phyloP scores from a whole-genome alignment of 2,888 invertebrate species.

The Drosophila flavopinicola region DNA sequence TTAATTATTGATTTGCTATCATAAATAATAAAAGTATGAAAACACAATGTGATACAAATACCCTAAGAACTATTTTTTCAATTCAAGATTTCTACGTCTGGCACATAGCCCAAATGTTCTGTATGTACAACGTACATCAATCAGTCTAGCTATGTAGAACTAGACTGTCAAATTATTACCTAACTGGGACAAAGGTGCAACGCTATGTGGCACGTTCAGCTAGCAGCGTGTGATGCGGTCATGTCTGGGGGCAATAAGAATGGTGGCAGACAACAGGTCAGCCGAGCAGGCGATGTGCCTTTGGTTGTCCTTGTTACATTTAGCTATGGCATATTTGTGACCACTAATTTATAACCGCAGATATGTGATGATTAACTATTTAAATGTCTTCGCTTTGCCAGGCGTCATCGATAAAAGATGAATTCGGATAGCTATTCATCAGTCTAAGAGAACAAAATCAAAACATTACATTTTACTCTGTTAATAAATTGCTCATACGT shows the following conservation, averaged over 20 bases:
- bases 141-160: background rate
- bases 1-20: no score
- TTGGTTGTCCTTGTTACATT: conserved; percentile 11
- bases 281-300: background rate
- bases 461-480: background rate
- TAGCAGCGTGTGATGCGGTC: conserved; percentile 23
- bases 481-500: background rate
- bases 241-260: conserved; percentile 11
- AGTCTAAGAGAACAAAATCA: no score
- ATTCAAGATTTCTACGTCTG: no score
- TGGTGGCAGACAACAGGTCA: conserved; percentile 22
- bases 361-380: no score
- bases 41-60: no score
- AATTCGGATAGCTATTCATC: conserved; percentile 9
- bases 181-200: conserved; percentile 14
- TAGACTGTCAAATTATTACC: conserved; percentile 14
- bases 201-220: conserved; percentile 13
- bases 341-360: no score
- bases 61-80: no score
- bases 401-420: conserved; percentile 56
- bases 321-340: conserved; percentile 8
- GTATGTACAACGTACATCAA: background rate
- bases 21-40: no score
- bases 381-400: conserved; percentile 16
- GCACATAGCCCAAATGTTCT: background rate